Conservation (phyloP, 37 sponge, comb jelly and placozoan species). For the Halisarca cf. caerulea region DNA sequence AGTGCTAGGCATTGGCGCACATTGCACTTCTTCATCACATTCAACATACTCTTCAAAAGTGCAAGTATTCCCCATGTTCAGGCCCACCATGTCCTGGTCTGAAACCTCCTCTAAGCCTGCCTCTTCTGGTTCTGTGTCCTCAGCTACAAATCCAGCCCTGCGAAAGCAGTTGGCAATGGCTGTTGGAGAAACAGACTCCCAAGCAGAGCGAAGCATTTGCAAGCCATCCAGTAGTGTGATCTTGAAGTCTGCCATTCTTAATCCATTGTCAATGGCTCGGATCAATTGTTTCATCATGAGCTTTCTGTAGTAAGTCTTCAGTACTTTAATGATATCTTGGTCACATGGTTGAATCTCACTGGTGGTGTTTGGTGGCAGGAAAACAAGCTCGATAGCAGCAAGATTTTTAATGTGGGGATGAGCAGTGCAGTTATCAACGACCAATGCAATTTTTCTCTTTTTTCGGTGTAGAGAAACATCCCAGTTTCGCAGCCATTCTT, state of each 20-base stretch:
- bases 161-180: slow-evolving; percentile 30
- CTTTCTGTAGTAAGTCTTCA: slow-evolving; percentile 30
- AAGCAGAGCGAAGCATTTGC: slow-evolving; percentile 14
- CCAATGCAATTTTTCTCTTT: slow-evolving; percentile 5
- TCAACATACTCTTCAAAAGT: slow-evolving; percentile 12
- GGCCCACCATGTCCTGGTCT: background rate
- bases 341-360: slow-evolving; percentile 39
- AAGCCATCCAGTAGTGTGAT: slow-evolving; percentile 22
- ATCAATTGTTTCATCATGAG: slow-evolving; percentile 12
- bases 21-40: slow-evolving; percentile 3
- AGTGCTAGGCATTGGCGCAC: slow-evolving; percentile 1
- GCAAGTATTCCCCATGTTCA: background rate
- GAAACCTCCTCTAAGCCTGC: background rate
- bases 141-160: slow-evolving; percentile 25
- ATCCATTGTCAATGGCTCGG: slow-evolving; percentile 12
- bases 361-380: slow-evolving; percentile 41
- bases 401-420: slow-evolving; percentile 8
- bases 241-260: background rate
- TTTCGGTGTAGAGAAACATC: background rate
- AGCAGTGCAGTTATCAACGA: slow-evolving; percentile 44
- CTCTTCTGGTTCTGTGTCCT: background rate
- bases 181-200: slow-evolving; percentile 17
- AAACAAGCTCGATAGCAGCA: background rate
- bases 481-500: slow-evolving; percentile 19
- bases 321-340: slow-evolving; percentile 16